These are phyloP conservation scores for Parochlus steinenii DNA, from an alignment of 2,888 invertebrate species.

Conservation along the genomic window DNA sequence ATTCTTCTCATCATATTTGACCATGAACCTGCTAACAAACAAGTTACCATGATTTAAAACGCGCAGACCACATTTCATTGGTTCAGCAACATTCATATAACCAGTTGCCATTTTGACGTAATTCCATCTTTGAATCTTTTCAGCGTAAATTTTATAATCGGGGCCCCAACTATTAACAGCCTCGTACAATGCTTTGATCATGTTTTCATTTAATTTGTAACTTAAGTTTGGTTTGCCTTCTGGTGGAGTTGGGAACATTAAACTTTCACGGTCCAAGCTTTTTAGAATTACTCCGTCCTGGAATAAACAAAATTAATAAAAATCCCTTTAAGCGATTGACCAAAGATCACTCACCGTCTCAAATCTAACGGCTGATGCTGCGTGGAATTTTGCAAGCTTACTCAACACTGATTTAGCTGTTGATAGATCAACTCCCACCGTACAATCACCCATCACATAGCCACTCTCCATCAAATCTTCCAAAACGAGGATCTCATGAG, in stretches of 20 bases:
- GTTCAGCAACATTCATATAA: conserved; percentile 1
- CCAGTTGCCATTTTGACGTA: background rate
- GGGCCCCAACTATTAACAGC: no score
- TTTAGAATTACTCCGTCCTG: no score
- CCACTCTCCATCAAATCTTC: conserved; percentile 4
- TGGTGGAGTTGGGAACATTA: no score
- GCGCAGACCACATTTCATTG: conserved; percentile 11
- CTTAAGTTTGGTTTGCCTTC: no score
- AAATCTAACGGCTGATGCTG: conserved; percentile 1
- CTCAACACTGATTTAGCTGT: background rate
- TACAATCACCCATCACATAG: conserved; percentile 1
- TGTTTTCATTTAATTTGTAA: no score
- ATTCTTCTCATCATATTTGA: background rate
- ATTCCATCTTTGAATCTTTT: conserved; percentile 8
- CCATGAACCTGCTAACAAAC: conserved; percentile 1
- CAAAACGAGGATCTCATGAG: conserved; percentile 1
- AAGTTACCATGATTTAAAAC: conserved; percentile 11
- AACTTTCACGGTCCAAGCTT: no score
- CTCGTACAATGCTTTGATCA: no score
- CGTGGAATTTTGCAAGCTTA: conserved; percentile 11
- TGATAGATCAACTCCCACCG: background rate
- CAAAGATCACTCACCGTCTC: conserved; percentile 3
- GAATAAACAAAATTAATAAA: no score
- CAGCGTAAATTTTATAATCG: conserved; percentile 4
- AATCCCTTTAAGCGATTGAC: no score